Evolutionary conservation across 2,888 invertebrate genomes (phyloP).

Genomic region (Heliconius sara): DNA sequence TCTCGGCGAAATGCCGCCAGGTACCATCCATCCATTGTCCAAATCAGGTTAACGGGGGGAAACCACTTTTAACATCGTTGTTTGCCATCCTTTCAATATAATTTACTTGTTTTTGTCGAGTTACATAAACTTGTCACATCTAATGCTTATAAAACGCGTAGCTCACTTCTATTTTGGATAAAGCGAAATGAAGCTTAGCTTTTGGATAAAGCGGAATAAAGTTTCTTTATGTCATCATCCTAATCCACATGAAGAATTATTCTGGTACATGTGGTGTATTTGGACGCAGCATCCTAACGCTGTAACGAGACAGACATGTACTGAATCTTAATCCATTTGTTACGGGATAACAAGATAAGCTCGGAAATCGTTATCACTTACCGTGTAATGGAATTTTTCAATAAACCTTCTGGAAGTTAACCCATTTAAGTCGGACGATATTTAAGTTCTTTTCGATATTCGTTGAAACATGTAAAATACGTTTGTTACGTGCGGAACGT

Average conservation of each 20-base stretch:
- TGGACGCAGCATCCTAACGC: constrained; percentile 1
- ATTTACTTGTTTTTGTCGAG: constrained; percentile 7
- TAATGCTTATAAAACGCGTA: constrained; percentile 21
- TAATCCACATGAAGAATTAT: constrained; percentile 10
- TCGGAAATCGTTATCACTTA: constrained; percentile 20
- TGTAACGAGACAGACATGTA: constrained; percentile 26
- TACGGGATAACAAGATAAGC: constrained; percentile 23
- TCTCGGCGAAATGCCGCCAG: not conserved
- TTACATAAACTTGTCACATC: constrained; percentile 5
- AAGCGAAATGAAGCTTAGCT: constrained; percentile 1
- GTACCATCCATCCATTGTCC: not conserved
- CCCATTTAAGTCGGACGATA: constrained; percentile 11
- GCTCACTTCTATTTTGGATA: constrained; percentile 10
- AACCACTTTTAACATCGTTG: not conserved
- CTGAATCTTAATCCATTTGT: constrained; percentile 30
- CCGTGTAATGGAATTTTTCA: constrained; percentile 29
- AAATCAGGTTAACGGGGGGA: constrained; percentile 11
- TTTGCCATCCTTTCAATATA: constrained; percentile 18
- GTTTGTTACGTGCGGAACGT: not conserved
- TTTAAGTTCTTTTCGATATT: constrained; percentile 4
- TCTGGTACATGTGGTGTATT: constrained; percentile 6
- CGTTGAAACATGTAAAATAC: not conserved
- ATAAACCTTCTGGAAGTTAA: constrained; percentile 12
- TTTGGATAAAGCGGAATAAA: not conserved
- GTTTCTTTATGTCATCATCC: constrained; percentile 13